Evolutionary conservation across 2,113 vertebrate genomes (phyloP), one percentile per base, ranked within the genome.

Genomic region (Lucifuga dentata): DNA sequence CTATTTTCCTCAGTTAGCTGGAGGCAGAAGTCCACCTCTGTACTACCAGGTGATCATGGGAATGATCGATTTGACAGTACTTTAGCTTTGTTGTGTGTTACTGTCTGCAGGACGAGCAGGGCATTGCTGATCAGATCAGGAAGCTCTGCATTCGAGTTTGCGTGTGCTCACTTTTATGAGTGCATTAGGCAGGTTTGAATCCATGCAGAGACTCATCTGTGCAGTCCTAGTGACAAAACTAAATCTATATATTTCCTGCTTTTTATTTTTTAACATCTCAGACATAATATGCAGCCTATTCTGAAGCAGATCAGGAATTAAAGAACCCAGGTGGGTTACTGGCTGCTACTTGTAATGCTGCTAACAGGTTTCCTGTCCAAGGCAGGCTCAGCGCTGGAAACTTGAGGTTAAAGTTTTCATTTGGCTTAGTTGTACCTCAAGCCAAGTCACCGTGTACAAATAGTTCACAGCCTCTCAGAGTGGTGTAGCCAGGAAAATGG

Each of bases 11-110:
- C 60, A 78, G 16, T 84, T 83, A 70, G 72, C 83, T 85, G 64
- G 44, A 64, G 81, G 78, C 68, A 29, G 38, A 57, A 53, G 69
- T 78, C 75, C 58, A 66, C 84, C 66, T 77, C 17, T 23, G 69
- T 61, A 60, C 76, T 73, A 58, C 64, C 43, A 58, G 64, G 80
- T 73, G 80, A 61, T 73, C 73, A 10, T 76, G 55, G 38, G 75
- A 81, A 84, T 78, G 82, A 88, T 89, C 67, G 79, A 68, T 84
- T 48, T 78, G 68, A 76, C 78, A 64, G 72, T 69, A 48, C 67
- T 76, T 73, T 76, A 78, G 83, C 41, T 19, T 56, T 49, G 51
- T 36, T 69, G 73, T 73, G 53, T 44, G 44, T 81, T 78, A 41
- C 56, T 61, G 59, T 71, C 66, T 78, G 55, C 64, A 53, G 60